Evolutionary conservation across 2,888 invertebrate species (phyloP), one percentile per base, ranked within the genome.

Genomic region (Rhaphigaster nebulosa): DNA sequence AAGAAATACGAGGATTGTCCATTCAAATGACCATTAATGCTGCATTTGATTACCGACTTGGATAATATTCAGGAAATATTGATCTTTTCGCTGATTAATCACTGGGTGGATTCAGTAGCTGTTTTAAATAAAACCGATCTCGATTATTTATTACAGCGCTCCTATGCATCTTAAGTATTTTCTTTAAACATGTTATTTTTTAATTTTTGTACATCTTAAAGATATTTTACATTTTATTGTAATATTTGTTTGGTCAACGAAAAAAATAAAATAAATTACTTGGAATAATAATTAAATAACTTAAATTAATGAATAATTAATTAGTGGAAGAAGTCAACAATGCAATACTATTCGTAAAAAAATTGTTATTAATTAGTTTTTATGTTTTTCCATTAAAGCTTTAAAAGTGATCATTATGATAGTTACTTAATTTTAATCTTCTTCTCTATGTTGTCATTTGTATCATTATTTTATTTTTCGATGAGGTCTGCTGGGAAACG

Each of bases 1-100:
- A 84, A 84, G 84, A 84, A 45, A 84, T 84, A 84, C 41, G 84
- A 84, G 84, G 45, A 84, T 84, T 84, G 84, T 45, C 84, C 84
- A 84, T 84, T 84, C 84, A 41, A 84, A 84, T 84, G 84, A 84
- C 45, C 84, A 84, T 84, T 84, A 84, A 84, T 84, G 84, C 84
- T 84, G 84, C 45, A 84, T 84, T 84, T n/a, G 84, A 84, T 84
- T 45, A 84, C 45, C 45, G 45, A 1, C 84, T 45, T 18, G 84
- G 84, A 84, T 41, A 50, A 84, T 84, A 84, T 84, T 84, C 45
- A 45, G 84, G 45, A 84, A 84, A 84, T 84, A 84, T 84, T 84
- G 84, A 84, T 84, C 45, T 84, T 84, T 50, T 84, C 10, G 84
- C 45, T 84, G 45, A 84, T 45, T 84, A 84, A 50, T 84, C 45